phyloP scores from a whole-genome alignment of 2,113 vertebrate species.

The Herpailurus yagouaroundi region DNA sequence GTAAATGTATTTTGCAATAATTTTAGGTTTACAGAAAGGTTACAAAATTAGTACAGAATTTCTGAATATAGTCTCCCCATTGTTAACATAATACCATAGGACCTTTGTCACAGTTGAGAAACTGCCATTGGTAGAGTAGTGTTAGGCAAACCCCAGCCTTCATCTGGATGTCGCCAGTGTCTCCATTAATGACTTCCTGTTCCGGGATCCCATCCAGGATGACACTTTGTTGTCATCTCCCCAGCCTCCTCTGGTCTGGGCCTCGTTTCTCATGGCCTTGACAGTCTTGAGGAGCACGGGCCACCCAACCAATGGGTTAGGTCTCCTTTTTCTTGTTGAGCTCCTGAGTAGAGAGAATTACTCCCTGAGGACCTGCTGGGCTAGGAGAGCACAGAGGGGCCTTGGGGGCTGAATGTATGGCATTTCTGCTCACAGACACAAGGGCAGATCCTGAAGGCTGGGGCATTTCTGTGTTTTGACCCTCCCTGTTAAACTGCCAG shows the following conservation, averaged over 20 bases:
- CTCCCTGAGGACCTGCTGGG: background rate
- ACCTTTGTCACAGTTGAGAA: background rate
- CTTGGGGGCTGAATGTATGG: background rate
- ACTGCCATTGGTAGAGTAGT: too few species aligned
- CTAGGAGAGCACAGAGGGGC: background rate
- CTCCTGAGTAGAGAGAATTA: background rate
- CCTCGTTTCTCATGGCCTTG: background rate
- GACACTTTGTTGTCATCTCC: background rate
- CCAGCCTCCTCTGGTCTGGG: background rate
- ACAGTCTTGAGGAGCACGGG: background rate
- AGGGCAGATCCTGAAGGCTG: too few species aligned
- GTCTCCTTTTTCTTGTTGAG: too few species aligned
- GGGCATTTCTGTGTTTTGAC: background rate
- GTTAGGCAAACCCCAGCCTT: background rate
- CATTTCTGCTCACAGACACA: fast-evolving
- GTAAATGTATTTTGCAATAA: background rate
- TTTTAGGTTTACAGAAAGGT: background rate
- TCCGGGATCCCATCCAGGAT: background rate
- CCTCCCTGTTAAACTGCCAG: background rate
- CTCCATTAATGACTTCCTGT: too few species aligned
- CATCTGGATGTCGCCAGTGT: too few species aligned
- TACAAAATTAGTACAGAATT: background rate
- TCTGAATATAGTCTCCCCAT: fast-evolving
- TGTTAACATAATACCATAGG: fast-evolving
- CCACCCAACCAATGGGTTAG: background rate